Percentiles rank a stretch among this genome's conserved stretches.
phyloP scores from a whole-genome alignment of 2,113 vertebrate genomes.

The Steatornis caripensis region DNA sequence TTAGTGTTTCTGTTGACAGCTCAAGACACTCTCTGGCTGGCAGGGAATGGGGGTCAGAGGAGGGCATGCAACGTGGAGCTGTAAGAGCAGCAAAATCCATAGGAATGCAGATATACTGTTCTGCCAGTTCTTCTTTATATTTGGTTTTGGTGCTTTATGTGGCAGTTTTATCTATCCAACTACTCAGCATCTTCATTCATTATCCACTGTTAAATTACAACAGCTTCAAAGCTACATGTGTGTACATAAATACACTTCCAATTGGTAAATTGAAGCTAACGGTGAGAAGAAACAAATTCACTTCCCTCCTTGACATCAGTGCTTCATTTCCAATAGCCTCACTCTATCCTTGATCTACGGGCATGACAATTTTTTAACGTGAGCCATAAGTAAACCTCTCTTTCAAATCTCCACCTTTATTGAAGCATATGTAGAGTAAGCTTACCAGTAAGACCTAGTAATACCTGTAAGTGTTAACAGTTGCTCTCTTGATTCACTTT shows the following conservation, averaged over 20 bases:
- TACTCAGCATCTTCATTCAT: background rate
- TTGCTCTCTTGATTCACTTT: background rate
- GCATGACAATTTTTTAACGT: background rate
- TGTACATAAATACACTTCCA: background rate
- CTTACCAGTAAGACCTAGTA: background rate
- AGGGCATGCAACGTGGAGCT: background rate
- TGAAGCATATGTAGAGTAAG: background rate
- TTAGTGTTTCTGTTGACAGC: constrained; percentile 28
- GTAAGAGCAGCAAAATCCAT: background rate
- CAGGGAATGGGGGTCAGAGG: background rate
- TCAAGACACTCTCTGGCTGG: background rate
- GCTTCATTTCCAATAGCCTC: background rate
- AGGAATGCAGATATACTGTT: background rate
- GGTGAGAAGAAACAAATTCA: background rate
- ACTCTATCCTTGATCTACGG: background rate
- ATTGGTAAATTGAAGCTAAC: background rate
- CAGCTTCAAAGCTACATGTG: background rate
- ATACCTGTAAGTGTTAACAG: background rate
- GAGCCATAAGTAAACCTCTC: background rate
- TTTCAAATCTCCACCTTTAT: background rate
- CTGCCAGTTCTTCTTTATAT: background rate
- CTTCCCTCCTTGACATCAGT: background rate
- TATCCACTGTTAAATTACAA: background rate
- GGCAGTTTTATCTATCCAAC: background rate
- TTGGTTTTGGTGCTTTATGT: background rate